Evolutionary conservation across 2,888 invertebrate genomes (phyloP).

Genomic region (Crioceris asparagi): DNA sequence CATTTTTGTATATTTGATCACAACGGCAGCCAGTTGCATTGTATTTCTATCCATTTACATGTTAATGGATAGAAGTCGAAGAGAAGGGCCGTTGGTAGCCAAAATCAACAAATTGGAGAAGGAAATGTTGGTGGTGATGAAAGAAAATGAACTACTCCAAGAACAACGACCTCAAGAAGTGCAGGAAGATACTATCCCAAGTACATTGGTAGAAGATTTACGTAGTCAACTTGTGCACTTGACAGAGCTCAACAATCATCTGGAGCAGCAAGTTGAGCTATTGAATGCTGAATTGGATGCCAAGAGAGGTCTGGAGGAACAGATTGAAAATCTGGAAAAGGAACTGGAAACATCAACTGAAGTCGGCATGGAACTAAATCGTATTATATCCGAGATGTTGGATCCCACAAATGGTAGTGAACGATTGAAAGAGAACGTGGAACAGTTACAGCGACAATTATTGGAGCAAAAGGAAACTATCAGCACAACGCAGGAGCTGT

Average conservation of each 20-base stretch:
- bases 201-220: constrained; percentile 58
- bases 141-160: constrained; percentile 57
- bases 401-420: constrained; percentile 54
- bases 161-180: constrained; percentile 29
- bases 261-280: constrained; percentile 57
- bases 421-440: constrained; percentile 50
- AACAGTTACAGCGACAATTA: constrained; percentile 53
- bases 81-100: constrained; percentile 59
- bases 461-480: constrained; percentile 52
- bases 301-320: constrained; percentile 47
- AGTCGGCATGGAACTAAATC: constrained; percentile 63
- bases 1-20: constrained; percentile 26
- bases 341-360: constrained; percentile 73
- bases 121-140: constrained; percentile 45
- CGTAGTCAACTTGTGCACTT: constrained; percentile 52
- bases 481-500: constrained; percentile 40
- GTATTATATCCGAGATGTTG: constrained; percentile 54
- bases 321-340: constrained; percentile 56
- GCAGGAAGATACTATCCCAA: constrained; percentile 49
- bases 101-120: constrained; percentile 56
- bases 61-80: constrained; percentile 62
- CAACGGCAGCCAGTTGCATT: constrained; percentile 62
- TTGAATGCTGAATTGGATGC: constrained; percentile 62
- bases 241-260: constrained; percentile 37
- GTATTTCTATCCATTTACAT: constrained; percentile 68